Evolutionary conservation across 2,888 invertebrate genomes (phyloP).

Genomic region (Himalopsyche tibetana): DNA sequence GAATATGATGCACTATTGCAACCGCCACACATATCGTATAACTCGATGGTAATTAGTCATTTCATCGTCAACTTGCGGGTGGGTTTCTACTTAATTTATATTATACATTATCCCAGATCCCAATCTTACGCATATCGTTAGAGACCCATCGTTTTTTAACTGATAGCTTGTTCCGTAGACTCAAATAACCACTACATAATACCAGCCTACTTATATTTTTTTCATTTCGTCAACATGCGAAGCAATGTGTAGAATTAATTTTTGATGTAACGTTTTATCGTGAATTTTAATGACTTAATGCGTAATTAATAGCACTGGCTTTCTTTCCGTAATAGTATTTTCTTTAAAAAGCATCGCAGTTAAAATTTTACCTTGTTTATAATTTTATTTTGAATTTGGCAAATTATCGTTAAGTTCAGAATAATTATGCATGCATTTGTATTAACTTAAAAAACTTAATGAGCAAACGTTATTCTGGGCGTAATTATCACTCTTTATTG

Average conservation of each 20-base stretch:
- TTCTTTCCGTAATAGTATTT: background rate
- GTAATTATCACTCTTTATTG: too few species aligned
- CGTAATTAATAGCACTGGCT: background rate
- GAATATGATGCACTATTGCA: too few species aligned
- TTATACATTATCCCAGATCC: background rate
- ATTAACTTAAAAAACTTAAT: too few species aligned
- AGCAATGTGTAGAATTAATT: background rate
- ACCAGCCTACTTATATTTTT: background rate
- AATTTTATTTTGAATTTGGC: too few species aligned
- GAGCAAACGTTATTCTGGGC: too few species aligned
- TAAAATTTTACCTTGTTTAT: too few species aligned
- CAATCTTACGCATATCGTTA: constrained; percentile 16
- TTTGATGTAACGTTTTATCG: constrained; percentile 16
- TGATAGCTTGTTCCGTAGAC: background rate
- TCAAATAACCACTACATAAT: background rate
- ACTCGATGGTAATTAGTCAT: constrained; percentile 18
- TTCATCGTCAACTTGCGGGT: constrained; percentile 34
- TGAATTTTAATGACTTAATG: background rate
- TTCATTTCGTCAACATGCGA: background rate
- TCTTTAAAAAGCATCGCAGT: background rate
- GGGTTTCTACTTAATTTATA: constrained; percentile 16
- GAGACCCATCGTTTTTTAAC: constrained; percentile 16
- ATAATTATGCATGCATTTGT: too few species aligned
- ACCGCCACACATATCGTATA: too few species aligned
- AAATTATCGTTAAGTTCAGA: too few species aligned